Percentiles rank a stretch among this genome's conserved stretches.
Conservation (phyloP, 2,797 vertebrate species). For the Hafferia zeledoni region DNA sequence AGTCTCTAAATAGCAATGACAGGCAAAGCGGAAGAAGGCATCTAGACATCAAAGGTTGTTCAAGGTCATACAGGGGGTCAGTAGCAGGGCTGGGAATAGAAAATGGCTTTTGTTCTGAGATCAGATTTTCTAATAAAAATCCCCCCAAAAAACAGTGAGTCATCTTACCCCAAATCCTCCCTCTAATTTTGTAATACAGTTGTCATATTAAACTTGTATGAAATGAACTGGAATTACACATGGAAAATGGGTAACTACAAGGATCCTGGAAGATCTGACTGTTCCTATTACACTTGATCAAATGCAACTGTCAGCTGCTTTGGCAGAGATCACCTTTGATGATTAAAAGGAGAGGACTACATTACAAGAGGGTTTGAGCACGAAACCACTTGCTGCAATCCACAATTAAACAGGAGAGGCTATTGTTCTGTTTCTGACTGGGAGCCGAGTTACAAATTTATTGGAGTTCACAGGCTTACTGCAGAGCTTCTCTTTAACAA, state of each 20-base stretch:
- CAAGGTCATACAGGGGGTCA: conserved; percentile 23
- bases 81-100: neutral
- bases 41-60: conserved; percentile 34
- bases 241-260: conserved; percentile 67
- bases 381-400: conserved; percentile 35
- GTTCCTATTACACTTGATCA: conserved; percentile 65
- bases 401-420: conserved; percentile 58
- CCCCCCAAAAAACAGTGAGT: neutral
- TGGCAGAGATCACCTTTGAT: conserved; percentile 63
- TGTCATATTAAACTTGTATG: conserved; percentile 69
- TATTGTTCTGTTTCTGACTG: conserved; percentile 67
- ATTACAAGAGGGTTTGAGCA: conserved; percentile 51
- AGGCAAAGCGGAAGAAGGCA: neutral
- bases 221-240: conserved; percentile 69
- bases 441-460: conserved; percentile 63
- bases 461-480: conserved; percentile 61
- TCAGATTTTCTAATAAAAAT: conserved; percentile 8
- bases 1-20: neutral
- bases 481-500: conserved; percentile 63
- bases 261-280: conserved; percentile 67
- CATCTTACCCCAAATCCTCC: conserved; percentile 35
- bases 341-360: conserved; percentile 70
- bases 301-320: conserved; percentile 57
- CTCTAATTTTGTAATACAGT: conserved; percentile 69
- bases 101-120: conserved; percentile 9